These are phyloP conservation scores for Hydriomena furcata DNA, from an alignment of 2,888 invertebrate species.

Conservation along the genomic window DNA sequence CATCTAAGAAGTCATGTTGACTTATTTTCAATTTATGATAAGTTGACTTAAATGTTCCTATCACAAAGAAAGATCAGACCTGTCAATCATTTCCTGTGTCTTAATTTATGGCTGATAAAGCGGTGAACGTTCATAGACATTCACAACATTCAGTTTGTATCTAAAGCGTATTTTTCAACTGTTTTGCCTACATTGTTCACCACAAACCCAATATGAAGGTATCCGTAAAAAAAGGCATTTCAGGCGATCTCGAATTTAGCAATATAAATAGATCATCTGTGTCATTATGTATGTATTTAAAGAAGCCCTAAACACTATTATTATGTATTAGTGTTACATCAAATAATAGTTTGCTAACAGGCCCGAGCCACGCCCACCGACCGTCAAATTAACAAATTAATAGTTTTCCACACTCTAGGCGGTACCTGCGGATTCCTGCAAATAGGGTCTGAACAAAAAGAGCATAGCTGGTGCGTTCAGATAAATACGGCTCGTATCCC, in stretches of 20 bases:
- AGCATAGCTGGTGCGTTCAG: conserved; percentile 70
- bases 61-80: no score
- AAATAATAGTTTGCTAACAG: conserved; percentile 44
- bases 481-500: conserved; percentile 74
- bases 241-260: conserved; percentile 3
- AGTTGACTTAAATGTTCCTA: no score
- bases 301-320: conserved; percentile 15
- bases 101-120: no score
- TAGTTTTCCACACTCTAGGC: conserved; percentile 58
- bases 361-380: conserved; percentile 53
- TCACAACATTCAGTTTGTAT: no score
- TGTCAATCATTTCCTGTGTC: no score
- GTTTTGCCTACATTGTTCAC: not conserved
- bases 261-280: conserved; percentile 14
- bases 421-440: conserved; percentile 77
- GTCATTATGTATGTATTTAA: conserved; percentile 18
- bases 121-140: no score
- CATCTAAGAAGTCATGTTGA: no score
- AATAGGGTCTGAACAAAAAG: conserved; percentile 73
- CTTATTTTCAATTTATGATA: no score
- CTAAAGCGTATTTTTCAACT: no score
- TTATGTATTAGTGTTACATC: conserved; percentile 29
- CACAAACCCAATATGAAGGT: not conserved
- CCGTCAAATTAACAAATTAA: conserved; percentile 69
- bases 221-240: not conserved